Base-by-base conservation (phyloP, 2,888 invertebrate species). In the Operophtera brumata region DNA sequence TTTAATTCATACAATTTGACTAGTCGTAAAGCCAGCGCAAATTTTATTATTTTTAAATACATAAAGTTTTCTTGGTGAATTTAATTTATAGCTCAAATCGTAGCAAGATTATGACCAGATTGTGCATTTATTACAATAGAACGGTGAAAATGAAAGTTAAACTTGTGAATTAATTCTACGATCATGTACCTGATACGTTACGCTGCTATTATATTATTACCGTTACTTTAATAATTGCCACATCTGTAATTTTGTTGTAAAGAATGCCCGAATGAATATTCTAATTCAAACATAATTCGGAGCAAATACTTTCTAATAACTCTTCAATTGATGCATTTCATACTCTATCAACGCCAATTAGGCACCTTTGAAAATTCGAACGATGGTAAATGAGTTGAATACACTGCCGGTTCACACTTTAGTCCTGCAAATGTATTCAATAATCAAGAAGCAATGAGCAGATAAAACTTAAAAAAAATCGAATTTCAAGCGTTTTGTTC, bases 221-320 rank as follows among this genome's bases (percentile, higher is more conserved):
- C 12, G 8, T 44, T 10, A 25, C 30, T 37, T 50, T 39, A 7
- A 12, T 50, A 50, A 50, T 50, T 50, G 44, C 32, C 12, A 26
- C 10, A 26, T 7, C 2, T 30, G 30, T 30, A 30, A 30, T 30
- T 30, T 9, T 5, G 30, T 30, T 30, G 30, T 30, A 30, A 30
- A 30, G 30, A 20, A 20, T 20, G 4, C 20, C 20, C 2, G 2
- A 4, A 20, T 20, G 20, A 20, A 20, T n/a, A n/a, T n/a, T n/a
- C n/a, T n/a, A n/a, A n/a, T 20, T 20, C 20, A 20, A 20, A 20
- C 20, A 20, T 20, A 20, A 2, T 20, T 20, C 2, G 20, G 20
- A 20, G 4, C n/a, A n/a, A n/a, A n/a, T n/a, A n/a, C n/a, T n/a
- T n/a, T n/a, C n/a, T n/a, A n/a, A n/a, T n/a, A n/a, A n/a, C n/a